Base-by-base conservation (phyloP, 2,888 invertebrate species). In the Salpingus planirostris region DNA sequence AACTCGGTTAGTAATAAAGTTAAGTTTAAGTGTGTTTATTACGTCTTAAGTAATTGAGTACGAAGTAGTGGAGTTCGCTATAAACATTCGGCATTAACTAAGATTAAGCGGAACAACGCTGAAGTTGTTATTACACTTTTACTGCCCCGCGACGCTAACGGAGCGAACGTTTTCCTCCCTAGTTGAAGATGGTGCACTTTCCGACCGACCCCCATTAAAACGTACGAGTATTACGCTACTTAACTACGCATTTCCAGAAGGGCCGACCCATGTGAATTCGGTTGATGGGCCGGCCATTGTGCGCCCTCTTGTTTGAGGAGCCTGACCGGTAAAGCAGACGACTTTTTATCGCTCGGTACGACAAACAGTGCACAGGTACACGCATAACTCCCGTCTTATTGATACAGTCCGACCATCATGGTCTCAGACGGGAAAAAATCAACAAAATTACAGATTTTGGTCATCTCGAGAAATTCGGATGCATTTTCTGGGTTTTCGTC, bases 261-360 rank as follows among this genome's bases (percentile, higher is more conserved):
- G 30, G 13, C 27, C 33, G 27, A 24, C 33, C 26, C 31, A 41
- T 43, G 39, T 42, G 45, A 39, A 45, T 45, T 44, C 47, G 44
- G 45, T 49, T 44, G 47, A 47, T 46, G 42, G 47, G 44, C 42
- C 46, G 44, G 47, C 42, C 46, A 50, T 44, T 49, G 47, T 49
- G 44, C 48, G 47, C 52, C 54, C 52, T n/a, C n/a, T 52, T 52
- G 50, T 50, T 52, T 52, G 47, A 45, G 50, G 49, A 54, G 49
- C 54, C 53, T 54, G 54, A 50, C 52, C 47, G 45, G 50, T 46
- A 47, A 49, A 50, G 47, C 51, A 52, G 50, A 52, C 55, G 47
- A 52, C 54, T 55, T 57, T 57, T 56, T 56, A 56, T 56, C 54
- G 53, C 50, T 37, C 37, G 39, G 43, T 43, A 38, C 34, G 39